Base-by-base conservation (phyloP, 2,797 vertebrate genomes). In the Synaphobranchus kaupii region DNA sequence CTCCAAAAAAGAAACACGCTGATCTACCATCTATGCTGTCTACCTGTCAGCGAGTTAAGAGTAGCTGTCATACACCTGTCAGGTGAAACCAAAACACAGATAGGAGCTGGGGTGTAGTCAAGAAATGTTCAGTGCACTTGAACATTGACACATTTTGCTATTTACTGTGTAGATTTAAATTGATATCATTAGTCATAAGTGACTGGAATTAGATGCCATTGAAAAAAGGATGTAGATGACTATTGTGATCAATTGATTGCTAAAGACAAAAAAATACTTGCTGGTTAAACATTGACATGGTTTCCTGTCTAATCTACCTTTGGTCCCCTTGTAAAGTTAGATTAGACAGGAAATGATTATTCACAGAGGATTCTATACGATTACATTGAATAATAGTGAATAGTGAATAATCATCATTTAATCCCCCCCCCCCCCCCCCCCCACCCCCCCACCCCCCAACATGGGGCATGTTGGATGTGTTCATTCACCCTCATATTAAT, bases 401-500 rank as follows among this genome's bases (percentile, higher is more conserved):
- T n/a, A n/a, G 22, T 66, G 25, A 1, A 6, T 54, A 54, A 54
- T 54, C 0, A 54, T 54, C 52, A 54, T 39, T 39, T 1, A 39
- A 39, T 39, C 2, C 39, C 39, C 39, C 39, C 1, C 39, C 39
- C 39, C 39, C 52, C 13, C 39, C 39, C 39, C 39, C 39, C 39
- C 39, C n/a, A n/a, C n/a, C 28, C 2, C 4, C 31, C 66, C 7
- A 28, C 31, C 31, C 39, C 22, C 25, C 44, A 81, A 47, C 44
- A n/a, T 50, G 17, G 8, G 47, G 39, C 20, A 48, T 81, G 12
- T n/a, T 50, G 78, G 20, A 48, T 48, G 44, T 50, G 47, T 81
- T 81, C 6, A 81, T 76, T 76, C 73, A 76, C 73, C 73, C 73
- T 20, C 73, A 78, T 78, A 78, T 78, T 44, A 81, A 81, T 50